Base-by-base conservation (phyloP, 2,888 invertebrate genomes). In the Laspeyria flexula region DNA sequence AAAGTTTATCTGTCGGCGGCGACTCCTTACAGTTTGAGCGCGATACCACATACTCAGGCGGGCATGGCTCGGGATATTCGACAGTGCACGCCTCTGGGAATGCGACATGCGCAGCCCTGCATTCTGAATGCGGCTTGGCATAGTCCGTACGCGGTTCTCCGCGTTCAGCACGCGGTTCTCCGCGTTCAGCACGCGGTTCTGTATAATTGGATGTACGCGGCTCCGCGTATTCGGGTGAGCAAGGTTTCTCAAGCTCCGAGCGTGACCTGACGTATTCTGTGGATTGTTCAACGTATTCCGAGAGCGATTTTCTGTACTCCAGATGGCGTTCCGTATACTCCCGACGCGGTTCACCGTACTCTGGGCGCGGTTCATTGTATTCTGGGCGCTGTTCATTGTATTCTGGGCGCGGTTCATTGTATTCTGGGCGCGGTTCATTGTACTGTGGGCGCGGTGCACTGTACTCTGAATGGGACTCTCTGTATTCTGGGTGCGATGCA, bases 1-100 rank as follows among this genome's bases (percentile, higher is more conserved):
- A 34, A 54, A 74, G 73, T 79, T 85, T 84, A 80, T 83, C 83
- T 75, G 86, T 85, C 75, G 89, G 81, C 83, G 86, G 85, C 75
- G 89, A 81, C 83, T 89, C 91, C 79, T 88, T 92, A 73, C 79
- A 71, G 43, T 82, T 76, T 9, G 80, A 49, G 23, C 64, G 62
- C 12, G 72, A 58, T 55, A 73, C 75, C 68, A 75, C 4, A n/a
- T 44, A 31, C 1, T 30, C 25, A 1, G 40, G 6, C 16, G 29
- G 13, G 11, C 13, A 11, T 10, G 43, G 7, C 3, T 43, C 29
- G 16, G 29, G 4, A 21, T 15, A 27, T 29, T 39, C 11, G n/a
- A n/a, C n/a, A 13, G 4, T 33, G 11, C n/a, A 11, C 13, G 43
- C 37, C 12, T 46, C 27, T 0, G 27, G 7, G 33, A 31, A 43